Evolutionary conservation across 2,888 invertebrate genomes (phyloP), one percentile per base, ranked within the genome.

Genomic region (Rotaria macrura): DNA sequence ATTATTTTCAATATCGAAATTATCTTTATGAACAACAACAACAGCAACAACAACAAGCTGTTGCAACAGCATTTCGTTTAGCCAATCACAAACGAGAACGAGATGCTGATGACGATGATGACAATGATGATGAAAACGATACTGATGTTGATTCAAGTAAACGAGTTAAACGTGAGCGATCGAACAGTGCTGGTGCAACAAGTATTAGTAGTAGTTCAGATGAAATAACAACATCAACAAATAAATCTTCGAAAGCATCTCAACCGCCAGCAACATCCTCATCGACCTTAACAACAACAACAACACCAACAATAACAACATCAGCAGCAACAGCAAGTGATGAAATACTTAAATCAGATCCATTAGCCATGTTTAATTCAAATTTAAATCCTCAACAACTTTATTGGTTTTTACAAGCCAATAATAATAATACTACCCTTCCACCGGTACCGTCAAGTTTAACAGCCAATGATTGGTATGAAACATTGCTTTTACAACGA

Each of bases 41-140:
- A 25, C 12, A 57, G 10, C 23, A 55, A n/a, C 85, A 85, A 65
- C 85, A 84, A 52, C 55, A 83, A 29, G 84, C 43, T 29, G 72
- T 54, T 23, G 85, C 83, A 29, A 72, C n/a, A 47, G 40, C 84
- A 52, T 85, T 83, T 34, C 40, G 83, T 14, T 43, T 47, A 40
- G 84, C 43, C 43, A 49, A 84, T 38, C 38, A 84, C 14, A 52
- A 55, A 25, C 34, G 43, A 47, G 65, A 84, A 43, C 29, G 29
- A 17, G 84, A 55, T n/a, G 29, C 40, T 23, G 34, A 52, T 23
- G 84, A 84, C 43, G 84, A 86, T 20, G 74, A 57, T 43, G 84
- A 84, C 9, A 49, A 86, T 23, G 86, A 86, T 25, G 57, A 86
- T 49, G 43, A 72, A 9, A 40, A 83, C 17, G 17, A 0, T 65